Evolutionary conservation across 2,888 invertebrate genomes (phyloP).

Genomic region (Leucania comma): DNA sequence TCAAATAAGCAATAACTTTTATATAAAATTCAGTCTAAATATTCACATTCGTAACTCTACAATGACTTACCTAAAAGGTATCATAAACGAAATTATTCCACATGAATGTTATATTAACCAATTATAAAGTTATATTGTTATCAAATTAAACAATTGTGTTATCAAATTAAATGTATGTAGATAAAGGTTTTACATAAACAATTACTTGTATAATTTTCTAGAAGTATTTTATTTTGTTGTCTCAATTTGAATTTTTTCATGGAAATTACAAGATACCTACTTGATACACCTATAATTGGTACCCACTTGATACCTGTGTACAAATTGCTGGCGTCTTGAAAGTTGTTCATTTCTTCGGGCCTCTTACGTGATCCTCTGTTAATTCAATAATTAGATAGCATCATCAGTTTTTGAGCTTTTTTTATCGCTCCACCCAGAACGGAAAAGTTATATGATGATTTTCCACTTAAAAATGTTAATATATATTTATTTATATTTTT

Average conservation of each 20-base stretch:
- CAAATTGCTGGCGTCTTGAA: neutral
- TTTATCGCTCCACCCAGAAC: no score
- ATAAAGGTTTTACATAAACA: constrained; percentile 30
- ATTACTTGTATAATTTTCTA: constrained; percentile 20
- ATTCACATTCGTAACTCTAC: constrained; percentile 27
- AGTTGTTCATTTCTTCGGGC: neutral
- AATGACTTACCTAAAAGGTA: constrained; percentile 30
- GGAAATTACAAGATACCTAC: neutral
- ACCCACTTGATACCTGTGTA: neutral
- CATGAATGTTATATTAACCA: constrained; percentile 45
- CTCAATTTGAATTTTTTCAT: neutral
- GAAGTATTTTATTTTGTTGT: constrained; percentile 8
- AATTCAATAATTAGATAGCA: neutral
- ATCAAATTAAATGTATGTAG: constrained; percentile 7
- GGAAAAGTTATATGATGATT: no score
- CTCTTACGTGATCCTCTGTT: neutral
- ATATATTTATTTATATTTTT: no score
- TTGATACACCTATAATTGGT: neutral
- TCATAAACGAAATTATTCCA: constrained; percentile 44
- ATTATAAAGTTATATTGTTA: constrained; percentile 59
- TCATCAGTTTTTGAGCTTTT: neutral
- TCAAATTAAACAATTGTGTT: constrained; percentile 24
- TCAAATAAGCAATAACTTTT: neutral
- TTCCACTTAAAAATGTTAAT: no score
- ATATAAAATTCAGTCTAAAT: neutral